Evolutionary conservation across 1,140 invertebrate species (phyloP), one percentile per base, ranked within the genome.

Genomic region (Ceratosolen solmsi): DNA sequence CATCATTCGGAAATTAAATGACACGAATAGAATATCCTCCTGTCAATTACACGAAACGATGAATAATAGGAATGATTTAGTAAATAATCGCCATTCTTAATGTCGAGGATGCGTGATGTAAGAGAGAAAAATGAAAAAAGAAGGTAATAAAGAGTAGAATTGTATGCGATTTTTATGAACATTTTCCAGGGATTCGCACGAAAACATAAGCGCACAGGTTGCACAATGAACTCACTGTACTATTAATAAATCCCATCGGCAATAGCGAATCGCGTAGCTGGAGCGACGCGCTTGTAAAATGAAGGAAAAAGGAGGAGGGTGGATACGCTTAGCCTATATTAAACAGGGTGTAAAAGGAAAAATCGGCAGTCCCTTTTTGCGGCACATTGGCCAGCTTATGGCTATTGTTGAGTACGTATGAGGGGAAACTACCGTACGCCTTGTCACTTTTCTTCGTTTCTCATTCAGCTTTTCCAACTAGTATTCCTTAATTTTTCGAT

Each of bases 331-430:
- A 56, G 30, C 30, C 22, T 22, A 70, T 65, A 71, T 79, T 79
- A 79, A 60, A 75, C 20, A 46, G 41, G 22, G 38, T 25, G n/a
- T 46, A 33, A 71, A 22, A 58, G 60, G 15, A 65, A 70, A 68
- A 60, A 74, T 46, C 36, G 82, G 58, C 78, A 82, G 84, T 80
- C 56, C 82, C 84, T 79, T 71, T 85, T 84, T 84, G 82, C 83
- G 80, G 79, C 60, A 80, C 80, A 75, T 80, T 77, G 82, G 54
- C 74, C 60, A 51, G 70, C 71, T 49, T 56, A 33, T 17, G 41
- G 49, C 33, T 25, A 60, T 70, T 36, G 41, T 36, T 8, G 22
- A 36, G 13, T 49, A 41, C 9, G 13, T 25, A 73, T 2, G 49
- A 22, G 20, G 20, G n/a, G 4, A 2, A 30, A 46, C 77, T 79